Evolutionary conservation across 2,797 vertebrate genomes (phyloP).

Genomic region (Syngnathus rostellatus): DNA sequence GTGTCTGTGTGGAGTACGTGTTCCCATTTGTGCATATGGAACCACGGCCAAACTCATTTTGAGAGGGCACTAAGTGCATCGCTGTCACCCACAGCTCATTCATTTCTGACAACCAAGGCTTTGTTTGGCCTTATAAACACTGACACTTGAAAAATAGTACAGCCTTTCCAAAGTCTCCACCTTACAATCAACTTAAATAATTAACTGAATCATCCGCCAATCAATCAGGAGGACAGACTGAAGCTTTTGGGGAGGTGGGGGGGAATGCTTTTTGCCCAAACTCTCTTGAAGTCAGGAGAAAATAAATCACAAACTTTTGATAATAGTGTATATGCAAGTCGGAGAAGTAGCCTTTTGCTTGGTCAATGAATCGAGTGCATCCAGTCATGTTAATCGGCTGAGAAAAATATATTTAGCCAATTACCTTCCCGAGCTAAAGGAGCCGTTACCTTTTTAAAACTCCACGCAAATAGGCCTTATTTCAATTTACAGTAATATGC

Average conservation of each 20-base stretch:
- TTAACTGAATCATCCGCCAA: constrained; percentile 58
- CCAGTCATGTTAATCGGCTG: neutral
- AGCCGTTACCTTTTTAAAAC: neutral
- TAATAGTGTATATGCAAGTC: neutral
- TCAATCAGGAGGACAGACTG: constrained; percentile 46
- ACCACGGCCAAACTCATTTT: constrained; percentile 2
- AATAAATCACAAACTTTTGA: constrained; percentile 21
- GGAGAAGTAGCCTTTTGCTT: neutral
- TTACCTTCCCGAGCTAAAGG: neutral
- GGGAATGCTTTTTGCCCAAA: constrained; percentile 32
- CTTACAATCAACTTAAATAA: constrained; percentile 63
- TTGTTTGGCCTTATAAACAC: constrained; percentile 47
- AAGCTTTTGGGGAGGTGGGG: constrained; percentile 34
- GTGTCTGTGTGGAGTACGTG: neutral
- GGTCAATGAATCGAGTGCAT: neutral
- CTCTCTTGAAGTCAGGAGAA: constrained; percentile 28
- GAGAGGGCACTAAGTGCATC: constrained; percentile 30
- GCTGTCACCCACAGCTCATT: constrained; percentile 43
- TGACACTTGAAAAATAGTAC: constrained; percentile 43
- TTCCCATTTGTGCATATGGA: neutral
- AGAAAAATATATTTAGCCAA: neutral
- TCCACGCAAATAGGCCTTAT: neutral
- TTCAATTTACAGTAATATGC: neutral
- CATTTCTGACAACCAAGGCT: constrained; percentile 38
- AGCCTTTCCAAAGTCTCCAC: constrained; percentile 37